Conservation (phyloP, 2,888 invertebrate genomes). For the Stictocephala bisonia region DNA sequence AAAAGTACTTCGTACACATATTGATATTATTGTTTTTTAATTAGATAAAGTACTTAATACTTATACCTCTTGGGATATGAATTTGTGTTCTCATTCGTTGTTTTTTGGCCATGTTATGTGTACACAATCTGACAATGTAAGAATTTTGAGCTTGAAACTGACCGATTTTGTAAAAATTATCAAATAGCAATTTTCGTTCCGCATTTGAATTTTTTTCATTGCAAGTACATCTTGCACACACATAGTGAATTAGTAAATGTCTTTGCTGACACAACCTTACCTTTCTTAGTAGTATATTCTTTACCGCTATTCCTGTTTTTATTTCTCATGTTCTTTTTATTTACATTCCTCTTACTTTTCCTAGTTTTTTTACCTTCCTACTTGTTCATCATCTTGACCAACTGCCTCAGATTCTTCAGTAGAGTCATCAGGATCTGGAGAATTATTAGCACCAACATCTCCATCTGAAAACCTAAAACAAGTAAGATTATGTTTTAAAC, state of each 20-base stretch:
- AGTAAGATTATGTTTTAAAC: too few relatives aligned
- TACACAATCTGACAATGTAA: not conserved
- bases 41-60: not conserved
- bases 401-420: too few relatives aligned
- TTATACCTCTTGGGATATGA: not conserved
- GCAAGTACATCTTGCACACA: not conserved
- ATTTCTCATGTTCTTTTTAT: too few relatives aligned
- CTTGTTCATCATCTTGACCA: too few relatives aligned
- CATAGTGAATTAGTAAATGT: not conserved
- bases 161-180: not conserved
- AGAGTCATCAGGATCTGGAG: too few relatives aligned
- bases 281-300: too few relatives aligned
- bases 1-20: not conserved
- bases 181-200: constrained; percentile 1
- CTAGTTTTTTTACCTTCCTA: too few relatives aligned
- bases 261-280: too few relatives aligned
- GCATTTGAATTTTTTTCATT: not conserved
- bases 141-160: constrained; percentile 6
- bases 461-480: too few relatives aligned
- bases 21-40: not conserved
- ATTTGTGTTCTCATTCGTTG: not conserved
- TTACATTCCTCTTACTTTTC: too few relatives aligned
- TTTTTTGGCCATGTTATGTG: not conserved
- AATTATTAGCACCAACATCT: too few relatives aligned
- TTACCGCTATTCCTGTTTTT: too few relatives aligned